phyloP scores from a whole-genome alignment of 1,140 invertebrate genomes.

The Drosophila pandora region DNA sequence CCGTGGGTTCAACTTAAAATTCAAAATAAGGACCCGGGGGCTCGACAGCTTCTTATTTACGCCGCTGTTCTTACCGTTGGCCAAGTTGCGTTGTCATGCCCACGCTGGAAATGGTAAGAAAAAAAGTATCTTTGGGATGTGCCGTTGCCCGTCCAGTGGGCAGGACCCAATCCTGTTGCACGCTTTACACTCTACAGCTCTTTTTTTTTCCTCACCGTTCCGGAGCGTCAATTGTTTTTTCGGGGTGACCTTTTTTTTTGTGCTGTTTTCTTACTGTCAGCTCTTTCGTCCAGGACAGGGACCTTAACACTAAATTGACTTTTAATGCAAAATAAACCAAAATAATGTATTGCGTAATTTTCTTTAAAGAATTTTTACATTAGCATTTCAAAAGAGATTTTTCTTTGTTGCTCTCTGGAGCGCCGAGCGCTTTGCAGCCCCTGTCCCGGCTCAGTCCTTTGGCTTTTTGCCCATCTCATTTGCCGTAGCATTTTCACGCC shows the following conservation, averaged over 20 bases:
- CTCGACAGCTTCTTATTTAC: conserved; percentile 69
- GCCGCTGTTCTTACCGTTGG: conserved; percentile 43
- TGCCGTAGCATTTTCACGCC: conserved; percentile 54
- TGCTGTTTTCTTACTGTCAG: conserved; percentile 9
- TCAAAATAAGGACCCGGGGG: conserved; percentile 71
- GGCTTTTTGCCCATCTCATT: conserved; percentile 37
- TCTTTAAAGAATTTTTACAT: conserved; percentile 82
- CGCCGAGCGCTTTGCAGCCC: conserved; percentile 11
- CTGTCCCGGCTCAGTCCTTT: conserved; percentile 10
- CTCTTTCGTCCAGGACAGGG: conserved; percentile 12
- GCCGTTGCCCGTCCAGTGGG: conserved; percentile 18
- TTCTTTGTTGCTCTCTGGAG: conserved; percentile 56
- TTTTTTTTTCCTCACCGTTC: conserved; percentile 50
- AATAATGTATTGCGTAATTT: conserved; percentile 82
- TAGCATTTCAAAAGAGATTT: conserved; percentile 82
- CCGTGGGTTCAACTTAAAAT: conserved; percentile 70
- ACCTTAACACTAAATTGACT: conserved; percentile 81
- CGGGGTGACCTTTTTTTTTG: conserved; percentile 44
- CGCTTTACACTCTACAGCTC: conserved; percentile 66
- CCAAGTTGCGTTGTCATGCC: conserved; percentile 76
- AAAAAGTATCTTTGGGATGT: conserved; percentile 26
- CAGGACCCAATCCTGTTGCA: conserved; percentile 71
- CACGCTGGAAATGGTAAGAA: conserved; percentile 25
- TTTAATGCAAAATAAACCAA: conserved; percentile 82
- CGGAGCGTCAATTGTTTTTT: conserved; percentile 54